Evolutionary conservation across 2,888 invertebrate genomes (phyloP), one percentile per base, ranked within the genome.

Genomic region (Eristalis arbustorum): DNA sequence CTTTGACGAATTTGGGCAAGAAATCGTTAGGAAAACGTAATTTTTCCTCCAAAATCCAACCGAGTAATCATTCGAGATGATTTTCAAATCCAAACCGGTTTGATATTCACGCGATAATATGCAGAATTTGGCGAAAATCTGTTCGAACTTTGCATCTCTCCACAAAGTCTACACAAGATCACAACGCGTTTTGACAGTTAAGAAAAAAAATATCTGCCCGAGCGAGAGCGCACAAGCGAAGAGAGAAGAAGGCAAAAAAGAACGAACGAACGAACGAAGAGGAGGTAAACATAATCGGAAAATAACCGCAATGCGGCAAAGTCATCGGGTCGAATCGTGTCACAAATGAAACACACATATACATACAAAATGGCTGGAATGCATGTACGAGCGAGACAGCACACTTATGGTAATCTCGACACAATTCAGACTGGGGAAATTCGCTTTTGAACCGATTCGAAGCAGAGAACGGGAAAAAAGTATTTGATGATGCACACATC

Each of bases 271-370:
- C 61, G 76, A 63, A 79, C 37, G 61, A 61, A 59, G 56, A 79
- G 49, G 68, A 72, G 57, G 69, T 68, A 77, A 89, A 88, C 89
- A 88, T 75, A 90, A 90, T 90, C 89, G 90, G 89, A 85, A 88
- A 90, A 92, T 92, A 93, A 92, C 93, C 93, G 93, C 93, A 93
- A 91, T 93, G 93, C 93, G 93, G 93, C 92, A 92, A 92, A 89
- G 88, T 89, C 89, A 90, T 88, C 89, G 90, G 89, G 89, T 89
- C 91, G 91, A 91, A 92, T 91, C 91, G 92, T 91, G 91, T 90
- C 84, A 88, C 75, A 74, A 80, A 37, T 56, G 84, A 87, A 87
- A 78, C 40, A 59, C 49, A 62, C 49, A 40, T 79, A 79, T 84
- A 88, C 61, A 78, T 8, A 66, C 67, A 69, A 89, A 89, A 75